These are phyloP conservation scores for Tupiocoris notatus DNA, from an alignment of 2,888 invertebrate genomes.

Conservation along the genomic window DNA sequence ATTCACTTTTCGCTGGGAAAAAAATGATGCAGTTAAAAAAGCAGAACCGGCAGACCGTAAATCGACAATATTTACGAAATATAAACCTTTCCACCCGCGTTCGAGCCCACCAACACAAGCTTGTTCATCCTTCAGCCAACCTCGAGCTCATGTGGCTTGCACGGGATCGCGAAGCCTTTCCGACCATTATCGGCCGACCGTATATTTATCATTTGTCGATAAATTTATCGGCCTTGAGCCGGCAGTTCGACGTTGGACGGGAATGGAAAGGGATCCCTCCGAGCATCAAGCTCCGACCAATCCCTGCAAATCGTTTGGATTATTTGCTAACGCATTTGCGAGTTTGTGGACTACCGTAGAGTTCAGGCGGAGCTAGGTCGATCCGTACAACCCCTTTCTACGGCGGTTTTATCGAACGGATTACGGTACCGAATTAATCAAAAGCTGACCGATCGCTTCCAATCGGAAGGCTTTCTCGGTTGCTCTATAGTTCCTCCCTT, in stretches of 20 bases:
- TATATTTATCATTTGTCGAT: conserved; percentile 35
- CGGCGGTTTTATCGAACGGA: conserved; percentile 12
- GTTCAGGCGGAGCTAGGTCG: background rate
- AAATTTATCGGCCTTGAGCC: conserved; percentile 29
- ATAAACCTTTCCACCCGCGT: background rate
- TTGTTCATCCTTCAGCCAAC: background rate
- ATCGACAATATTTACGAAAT: conserved; percentile 30
- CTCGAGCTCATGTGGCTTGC: background rate
- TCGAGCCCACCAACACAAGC: background rate
- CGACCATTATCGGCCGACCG: conserved; percentile 28
- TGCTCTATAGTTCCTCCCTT: too few relatives aligned
- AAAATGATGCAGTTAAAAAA: background rate
- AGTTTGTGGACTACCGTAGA: background rate
- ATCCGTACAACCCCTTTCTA: background rate
- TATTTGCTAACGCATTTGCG: conserved; percentile 41
- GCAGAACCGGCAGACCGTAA: background rate
- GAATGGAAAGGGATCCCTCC: background rate
- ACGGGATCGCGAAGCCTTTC: conserved; percentile 3
- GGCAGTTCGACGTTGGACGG: background rate
- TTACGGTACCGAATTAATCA: conserved; percentile 36
- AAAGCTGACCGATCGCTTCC: background rate
- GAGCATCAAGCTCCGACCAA: conserved; percentile 10
- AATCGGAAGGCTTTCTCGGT: too few relatives aligned
- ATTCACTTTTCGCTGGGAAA: background rate
- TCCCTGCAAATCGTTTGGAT: conserved; percentile 42